Evolutionary conservation across 2,888 invertebrate species (phyloP).

Genomic region (Protonemura montana): DNA sequence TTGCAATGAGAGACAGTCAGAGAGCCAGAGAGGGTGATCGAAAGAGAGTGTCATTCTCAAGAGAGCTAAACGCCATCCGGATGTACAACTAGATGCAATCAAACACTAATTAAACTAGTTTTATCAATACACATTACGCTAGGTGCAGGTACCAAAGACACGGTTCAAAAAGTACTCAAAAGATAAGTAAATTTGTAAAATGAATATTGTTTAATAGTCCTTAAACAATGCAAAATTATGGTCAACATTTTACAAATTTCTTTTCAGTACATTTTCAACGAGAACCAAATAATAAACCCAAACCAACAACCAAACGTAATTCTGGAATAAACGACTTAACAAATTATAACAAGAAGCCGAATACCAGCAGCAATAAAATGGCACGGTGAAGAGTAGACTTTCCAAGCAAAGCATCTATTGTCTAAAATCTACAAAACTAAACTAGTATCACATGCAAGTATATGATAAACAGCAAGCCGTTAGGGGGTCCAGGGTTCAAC

Average conservation of each 20-base stretch:
- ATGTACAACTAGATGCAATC: conserved; percentile 20
- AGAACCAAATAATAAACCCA: not conserved
- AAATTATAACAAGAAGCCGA: not conserved
- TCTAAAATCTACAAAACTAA: not conserved
- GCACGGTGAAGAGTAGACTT: not conserved
- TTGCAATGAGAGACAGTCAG: not conserved
- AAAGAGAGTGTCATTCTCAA: conserved; percentile 37
- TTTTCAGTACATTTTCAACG: not conserved
- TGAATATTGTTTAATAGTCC: too few relatives aligned
- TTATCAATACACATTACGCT: not conserved
- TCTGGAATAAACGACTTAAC: not conserved
- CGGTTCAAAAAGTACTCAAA: not conserved
- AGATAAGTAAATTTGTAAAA: not conserved
- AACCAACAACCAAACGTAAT: not conserved
- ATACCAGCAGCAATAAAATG: not conserved
- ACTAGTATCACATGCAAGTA: not conserved
- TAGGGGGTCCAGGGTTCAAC: not conserved
- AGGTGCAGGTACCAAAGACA: conserved; percentile 3
- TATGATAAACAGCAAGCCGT: not conserved
- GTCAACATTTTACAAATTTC: conserved; percentile 9
- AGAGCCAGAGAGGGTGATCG: conserved; percentile 28
- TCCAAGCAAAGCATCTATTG: not conserved
- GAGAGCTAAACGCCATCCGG: conserved; percentile 31
- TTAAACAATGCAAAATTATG: too few relatives aligned
- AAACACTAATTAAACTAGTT: not conserved